Conservation (phyloP, 2,113 vertebrate genomes). For the Daphoenositta chrysoptera region DNA sequence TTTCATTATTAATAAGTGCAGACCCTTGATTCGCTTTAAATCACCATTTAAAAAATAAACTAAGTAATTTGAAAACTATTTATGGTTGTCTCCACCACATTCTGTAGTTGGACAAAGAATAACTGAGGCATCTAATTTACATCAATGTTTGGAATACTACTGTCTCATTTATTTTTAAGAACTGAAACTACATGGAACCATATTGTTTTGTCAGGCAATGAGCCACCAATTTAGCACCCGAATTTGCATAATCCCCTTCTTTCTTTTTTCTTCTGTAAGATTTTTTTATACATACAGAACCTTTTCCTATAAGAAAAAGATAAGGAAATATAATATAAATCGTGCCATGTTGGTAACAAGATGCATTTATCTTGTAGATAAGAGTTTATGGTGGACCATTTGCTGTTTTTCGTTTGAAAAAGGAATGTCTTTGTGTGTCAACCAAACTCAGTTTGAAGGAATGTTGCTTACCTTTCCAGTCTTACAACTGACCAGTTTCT, state of each 20-base stretch:
- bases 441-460: background rate
- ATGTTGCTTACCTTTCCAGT: background rate
- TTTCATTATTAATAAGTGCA: background rate
- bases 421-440: background rate
- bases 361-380: background rate
- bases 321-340: background rate
- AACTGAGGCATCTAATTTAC: background rate
- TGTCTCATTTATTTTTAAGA: background rate
- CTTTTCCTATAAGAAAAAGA: background rate
- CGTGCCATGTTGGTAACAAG: background rate
- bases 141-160: background rate
- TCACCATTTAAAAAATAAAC: background rate
- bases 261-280: background rate
- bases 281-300: background rate
- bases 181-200: background rate
- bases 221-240: background rate
- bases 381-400: background rate
- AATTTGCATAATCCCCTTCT: background rate
- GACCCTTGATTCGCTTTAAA: background rate
- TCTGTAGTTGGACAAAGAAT: background rate
- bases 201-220: background rate
- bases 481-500: background rate
- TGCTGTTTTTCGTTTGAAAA: background rate
- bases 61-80: background rate
- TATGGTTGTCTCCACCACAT: background rate